Evolutionary conservation across 2,888 invertebrate genomes (phyloP), one percentile per base, ranked within the genome.

Genomic region (Leptopilina myrica): DNA sequence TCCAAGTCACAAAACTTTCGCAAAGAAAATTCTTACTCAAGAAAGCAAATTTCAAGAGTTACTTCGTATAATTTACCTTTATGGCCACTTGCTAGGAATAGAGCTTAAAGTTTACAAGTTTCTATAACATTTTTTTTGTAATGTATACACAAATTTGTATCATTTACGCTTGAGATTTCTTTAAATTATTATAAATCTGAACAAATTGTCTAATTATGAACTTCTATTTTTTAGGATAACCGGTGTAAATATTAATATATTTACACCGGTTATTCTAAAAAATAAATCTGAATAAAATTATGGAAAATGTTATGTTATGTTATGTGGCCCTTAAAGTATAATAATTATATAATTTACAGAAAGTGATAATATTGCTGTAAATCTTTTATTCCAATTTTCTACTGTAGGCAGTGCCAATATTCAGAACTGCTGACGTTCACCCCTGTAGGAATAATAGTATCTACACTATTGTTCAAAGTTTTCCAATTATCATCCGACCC

Each of bases 391-490:
- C 62, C 62, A 62, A 62, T 62, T 62, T 62, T 62, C 62, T 20
- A 62, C 62, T 62, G 20, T 62, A 20, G 62, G 62, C 62, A 62
- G 62, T 62, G 20, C 20, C 62, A 62, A 62, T 62, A 62, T 62
- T 62, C 62, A 62, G 62, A 62, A 62, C n/a, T 62, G 62, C 62
- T 62, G 62, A 62, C 62, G 62, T 62, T 62, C 62, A 62, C 62
- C 62, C 43, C 62, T 62, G 62, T 20, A 62, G 20, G 20, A 9
- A 62, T 62, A 62, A 62, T 62, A 62, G 62, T 62, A 62, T 62
- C 62, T 62, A 62, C 62, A 62, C 62, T 62, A 62, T 62, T 62
- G 62, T 62, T 62, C 62, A 62, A 62, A 62, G 62, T 62, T 62
- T 62, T 62, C 62, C 62, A 62, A 62, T 62, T 62, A 62, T 62